Evolutionary conservation across 2,888 invertebrate species (phyloP), one percentile per base, ranked within the genome.

Genomic region (Leucophenga maculata): DNA sequence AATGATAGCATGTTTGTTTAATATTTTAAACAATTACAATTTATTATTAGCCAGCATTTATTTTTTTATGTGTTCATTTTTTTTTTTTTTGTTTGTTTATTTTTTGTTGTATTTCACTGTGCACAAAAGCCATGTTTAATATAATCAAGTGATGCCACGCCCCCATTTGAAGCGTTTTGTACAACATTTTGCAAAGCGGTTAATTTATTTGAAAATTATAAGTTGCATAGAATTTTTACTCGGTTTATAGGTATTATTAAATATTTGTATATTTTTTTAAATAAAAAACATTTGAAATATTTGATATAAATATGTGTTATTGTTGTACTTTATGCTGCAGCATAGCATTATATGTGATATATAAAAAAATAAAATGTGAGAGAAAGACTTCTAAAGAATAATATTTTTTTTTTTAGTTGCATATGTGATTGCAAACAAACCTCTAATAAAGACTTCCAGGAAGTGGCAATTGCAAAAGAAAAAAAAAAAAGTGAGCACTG

Each of bases 361-460:
- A n/a, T n/a, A n/a, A n/a, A n/a, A n/a, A n/a, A n/a, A n/a, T n/a
- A n/a, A n/a, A n/a, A n/a, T n/a, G n/a, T n/a, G n/a, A n/a, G n/a
- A n/a, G n/a, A n/a, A n/a, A n/a, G n/a, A n/a, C n/a, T n/a, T n/a
- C n/a, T n/a, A n/a, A n/a, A n/a, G n/a, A n/a, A n/a, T n/a, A n/a
- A n/a, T n/a, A n/a, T n/a, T n/a, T 32, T 32, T 32, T 32, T 32
- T 32, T 32, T 32, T 6, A 32, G 32, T 32, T 32, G 8, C 32
- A 32, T 32, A 6, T 32, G 8, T 8, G 32, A 32, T 6, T 32
- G 32, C 32, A 32, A 32, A 3, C 3, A 32, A 32, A 32, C 4
- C 13, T 16, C 48, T 73, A 76, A 80, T 78, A 70, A 70, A 79
- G 77, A 72, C 76, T 82, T 82, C 78, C 75, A 78, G 78, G 79